Conservation (phyloP, 2,113 vertebrate genomes). For the Lepus europaeus region DNA sequence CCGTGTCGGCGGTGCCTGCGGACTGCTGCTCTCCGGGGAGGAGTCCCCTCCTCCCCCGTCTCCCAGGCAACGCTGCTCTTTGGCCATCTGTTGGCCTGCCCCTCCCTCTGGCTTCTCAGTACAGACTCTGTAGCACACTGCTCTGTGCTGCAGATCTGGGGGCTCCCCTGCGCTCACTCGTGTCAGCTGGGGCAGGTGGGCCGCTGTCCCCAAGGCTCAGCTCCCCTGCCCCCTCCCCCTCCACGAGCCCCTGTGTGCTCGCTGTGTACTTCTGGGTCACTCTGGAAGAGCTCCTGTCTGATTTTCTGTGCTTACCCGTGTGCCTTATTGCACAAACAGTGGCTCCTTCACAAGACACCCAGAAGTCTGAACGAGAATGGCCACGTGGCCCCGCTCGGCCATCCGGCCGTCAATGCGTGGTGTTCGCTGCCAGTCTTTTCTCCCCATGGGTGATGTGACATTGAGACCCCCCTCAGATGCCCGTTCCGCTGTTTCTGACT, state of each 20-base stretch:
- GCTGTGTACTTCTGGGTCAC: background rate
- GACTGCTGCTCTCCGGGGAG: rapidly evolving
- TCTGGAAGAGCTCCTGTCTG: background rate
- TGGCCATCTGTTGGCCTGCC: background rate
- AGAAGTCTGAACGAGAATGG: no score
- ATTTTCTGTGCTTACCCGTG: no score
- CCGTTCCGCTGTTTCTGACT: no score
- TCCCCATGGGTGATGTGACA: no score
- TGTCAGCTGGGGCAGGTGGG: background rate
- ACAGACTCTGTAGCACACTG: background rate
- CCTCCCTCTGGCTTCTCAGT: background rate
- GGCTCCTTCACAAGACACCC: no score
- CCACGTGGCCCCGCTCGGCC: no score
- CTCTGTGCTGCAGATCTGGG: background rate
- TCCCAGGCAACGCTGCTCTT: background rate
- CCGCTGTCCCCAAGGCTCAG: background rate
- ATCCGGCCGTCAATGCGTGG: no score
- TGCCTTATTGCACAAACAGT: no score
- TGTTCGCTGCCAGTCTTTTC: no score
- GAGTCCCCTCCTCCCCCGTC: background rate
- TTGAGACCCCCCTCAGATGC: no score
- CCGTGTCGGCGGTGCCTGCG: rapidly evolving
- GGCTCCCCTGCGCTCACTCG: background rate
- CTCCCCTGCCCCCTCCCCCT: background rate
- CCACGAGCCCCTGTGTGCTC: no score